These are phyloP conservation scores for Morelia viridis DNA, from an alignment of 2,797 vertebrate genomes.

Conservation along the genomic window DNA sequence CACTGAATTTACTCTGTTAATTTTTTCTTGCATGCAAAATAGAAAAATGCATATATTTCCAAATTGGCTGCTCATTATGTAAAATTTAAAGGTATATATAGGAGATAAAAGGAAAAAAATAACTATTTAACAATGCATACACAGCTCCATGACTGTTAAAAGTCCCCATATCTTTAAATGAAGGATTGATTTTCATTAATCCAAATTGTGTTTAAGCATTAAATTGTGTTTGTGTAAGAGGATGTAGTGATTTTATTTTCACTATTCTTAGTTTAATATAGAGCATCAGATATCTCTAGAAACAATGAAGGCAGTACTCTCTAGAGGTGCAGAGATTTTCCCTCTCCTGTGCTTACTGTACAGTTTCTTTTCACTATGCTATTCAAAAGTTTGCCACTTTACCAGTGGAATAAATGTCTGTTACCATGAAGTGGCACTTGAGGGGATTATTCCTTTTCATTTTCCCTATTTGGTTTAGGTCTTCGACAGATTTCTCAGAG, in stretches of 20 bases:
- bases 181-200: not conserved
- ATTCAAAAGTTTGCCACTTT: not conserved
- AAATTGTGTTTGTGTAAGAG: not conserved
- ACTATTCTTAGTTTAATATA: not conserved
- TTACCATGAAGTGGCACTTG: not conserved
- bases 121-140: not conserved
- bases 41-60: too few species aligned
- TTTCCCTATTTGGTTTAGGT: conserved; percentile 52
- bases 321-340: not conserved
- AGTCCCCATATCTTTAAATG: not conserved
- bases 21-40: too few species aligned
- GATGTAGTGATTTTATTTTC: not conserved
- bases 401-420: not conserved
- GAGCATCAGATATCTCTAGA: not conserved
- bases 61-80: too few species aligned
- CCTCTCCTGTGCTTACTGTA: not conserved
- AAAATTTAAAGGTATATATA: too few species aligned
- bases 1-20: too few species aligned
- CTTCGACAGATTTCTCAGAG: conserved; percentile 76
- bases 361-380: not conserved
- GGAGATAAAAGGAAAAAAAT: too few species aligned
- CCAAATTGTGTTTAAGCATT: not conserved
- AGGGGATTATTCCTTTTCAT: not conserved
- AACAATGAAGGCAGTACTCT: not conserved
- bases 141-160: not conserved